phyloP scores from a whole-genome alignment of 2,113 vertebrate genomes.

The Pedetes capensis region DNA sequence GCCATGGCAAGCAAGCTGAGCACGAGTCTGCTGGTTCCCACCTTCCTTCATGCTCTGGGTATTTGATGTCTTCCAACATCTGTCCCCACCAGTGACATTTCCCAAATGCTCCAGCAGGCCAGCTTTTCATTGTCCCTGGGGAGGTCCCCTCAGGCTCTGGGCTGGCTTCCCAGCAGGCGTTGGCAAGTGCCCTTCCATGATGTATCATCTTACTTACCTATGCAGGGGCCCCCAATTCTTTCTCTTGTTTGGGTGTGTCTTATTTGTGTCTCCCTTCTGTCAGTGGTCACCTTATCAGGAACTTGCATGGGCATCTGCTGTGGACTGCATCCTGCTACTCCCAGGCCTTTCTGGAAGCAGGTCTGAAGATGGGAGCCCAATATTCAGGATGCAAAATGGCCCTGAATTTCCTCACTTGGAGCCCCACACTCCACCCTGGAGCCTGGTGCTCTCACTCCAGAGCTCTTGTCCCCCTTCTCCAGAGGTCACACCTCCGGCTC shows the following conservation, averaged over 20 bases:
- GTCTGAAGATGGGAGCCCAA: background rate
- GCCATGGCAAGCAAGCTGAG: background rate
- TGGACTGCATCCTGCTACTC: background rate
- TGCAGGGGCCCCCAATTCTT: background rate
- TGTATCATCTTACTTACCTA: background rate
- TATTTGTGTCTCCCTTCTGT: background rate
- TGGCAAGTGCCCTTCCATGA: no score
- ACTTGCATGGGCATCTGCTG: no score
- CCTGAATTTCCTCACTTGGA: background rate
- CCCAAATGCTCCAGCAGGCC: background rate
- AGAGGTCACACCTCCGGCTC: background rate
- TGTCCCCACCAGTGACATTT: background rate
- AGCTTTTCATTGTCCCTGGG: background rate
- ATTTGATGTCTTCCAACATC: background rate
- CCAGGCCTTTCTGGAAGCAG: background rate
- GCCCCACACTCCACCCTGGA: no score
- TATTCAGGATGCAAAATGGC: no score
- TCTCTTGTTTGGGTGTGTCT: background rate
- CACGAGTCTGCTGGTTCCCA: background rate
- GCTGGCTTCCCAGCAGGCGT: background rate
- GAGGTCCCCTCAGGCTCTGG: background rate
- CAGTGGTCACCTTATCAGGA: background rate
- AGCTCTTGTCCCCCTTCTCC: fast-evolving
- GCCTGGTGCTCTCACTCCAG: background rate
- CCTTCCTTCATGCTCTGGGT: background rate